These are phyloP conservation scores for Odobenus rosmarus DNA, from an alignment of 2,113 vertebrate species.

Conservation along the genomic window DNA sequence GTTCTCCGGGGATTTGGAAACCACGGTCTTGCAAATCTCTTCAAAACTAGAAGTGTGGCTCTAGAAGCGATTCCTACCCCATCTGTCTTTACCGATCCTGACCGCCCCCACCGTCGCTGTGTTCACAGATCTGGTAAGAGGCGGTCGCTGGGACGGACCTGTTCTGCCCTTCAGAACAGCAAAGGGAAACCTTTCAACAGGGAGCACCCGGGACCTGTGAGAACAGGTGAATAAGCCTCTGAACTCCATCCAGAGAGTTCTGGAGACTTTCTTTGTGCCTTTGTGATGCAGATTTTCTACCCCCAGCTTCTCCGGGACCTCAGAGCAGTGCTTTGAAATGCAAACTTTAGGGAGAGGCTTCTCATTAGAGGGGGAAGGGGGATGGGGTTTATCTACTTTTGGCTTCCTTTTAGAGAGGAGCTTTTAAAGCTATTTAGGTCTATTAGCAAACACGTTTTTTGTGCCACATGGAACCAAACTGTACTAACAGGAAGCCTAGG, in stretches of 20 bases:
- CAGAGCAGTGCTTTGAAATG: not conserved
- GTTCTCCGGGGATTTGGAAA: not conserved
- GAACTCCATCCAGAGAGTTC: not conserved
- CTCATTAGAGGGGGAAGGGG: not conserved
- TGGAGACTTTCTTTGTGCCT: not conserved
- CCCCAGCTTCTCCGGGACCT: not conserved
- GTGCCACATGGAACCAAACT: not conserved
- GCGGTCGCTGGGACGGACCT: accelerated
- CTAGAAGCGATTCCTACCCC: not conserved
- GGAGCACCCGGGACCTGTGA: accelerated
- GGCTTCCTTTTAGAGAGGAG: not conserved
- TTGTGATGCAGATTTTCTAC: not conserved
- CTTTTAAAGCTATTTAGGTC: accelerated
- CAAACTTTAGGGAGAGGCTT: not conserved
- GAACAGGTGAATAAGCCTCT: not conserved
- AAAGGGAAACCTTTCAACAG: not conserved
- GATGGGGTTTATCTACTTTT: not conserved
- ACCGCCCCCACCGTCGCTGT: accelerated
- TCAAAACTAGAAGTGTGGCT: not conserved
- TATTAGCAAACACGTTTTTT: not conserved
- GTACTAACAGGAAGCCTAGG: not conserved
- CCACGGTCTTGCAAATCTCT: not conserved
- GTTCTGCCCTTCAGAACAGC: not conserved
- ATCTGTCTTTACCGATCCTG: not conserved
- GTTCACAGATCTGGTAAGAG: not conserved